Evolutionary conservation across 1,140 invertebrate species (phyloP).

Genomic region (Achatina immaculata): DNA sequence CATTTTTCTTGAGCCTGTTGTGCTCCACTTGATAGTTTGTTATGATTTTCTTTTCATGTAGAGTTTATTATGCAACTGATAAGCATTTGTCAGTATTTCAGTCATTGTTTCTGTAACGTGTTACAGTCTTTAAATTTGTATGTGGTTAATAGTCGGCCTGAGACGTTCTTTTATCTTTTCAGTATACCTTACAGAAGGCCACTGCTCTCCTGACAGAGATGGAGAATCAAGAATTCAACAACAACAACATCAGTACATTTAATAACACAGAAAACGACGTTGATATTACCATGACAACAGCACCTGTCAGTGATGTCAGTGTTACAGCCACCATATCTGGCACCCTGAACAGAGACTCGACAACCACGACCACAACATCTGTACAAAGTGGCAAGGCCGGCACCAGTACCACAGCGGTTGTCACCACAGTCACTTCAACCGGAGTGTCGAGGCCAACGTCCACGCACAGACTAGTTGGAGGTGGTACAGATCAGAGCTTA

Average conservation of each 20-base stretch:
- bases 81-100: too few relatives aligned
- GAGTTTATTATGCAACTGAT: too few relatives aligned
- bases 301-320: conserved; percentile 9
- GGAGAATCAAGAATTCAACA: conserved; percentile 57
- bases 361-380: background rate
- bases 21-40: too few relatives aligned
- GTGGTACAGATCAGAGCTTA: background rate
- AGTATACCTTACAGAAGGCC: conserved; percentile 72
- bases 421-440: conserved; percentile 3
- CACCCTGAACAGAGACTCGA: background rate
- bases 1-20: too few relatives aligned
- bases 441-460: background rate
- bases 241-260: conserved; percentile 2
- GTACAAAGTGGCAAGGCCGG: background rate
- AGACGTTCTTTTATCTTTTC: too few relatives aligned
- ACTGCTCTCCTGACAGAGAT: conserved; percentile 71
- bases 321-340: background rate
- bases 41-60: too few relatives aligned
- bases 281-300: conserved; percentile 11
- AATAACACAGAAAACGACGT: conserved; percentile 8
- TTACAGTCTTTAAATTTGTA: too few relatives aligned
- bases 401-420: conserved; percentile 1
- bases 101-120: too few relatives aligned
- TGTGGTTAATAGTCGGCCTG: too few relatives aligned
- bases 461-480: background rate